These are phyloP conservation scores for Metaphire vulgaris DNA, from an alignment of 1,140 invertebrate species.

Conservation along the genomic window DNA sequence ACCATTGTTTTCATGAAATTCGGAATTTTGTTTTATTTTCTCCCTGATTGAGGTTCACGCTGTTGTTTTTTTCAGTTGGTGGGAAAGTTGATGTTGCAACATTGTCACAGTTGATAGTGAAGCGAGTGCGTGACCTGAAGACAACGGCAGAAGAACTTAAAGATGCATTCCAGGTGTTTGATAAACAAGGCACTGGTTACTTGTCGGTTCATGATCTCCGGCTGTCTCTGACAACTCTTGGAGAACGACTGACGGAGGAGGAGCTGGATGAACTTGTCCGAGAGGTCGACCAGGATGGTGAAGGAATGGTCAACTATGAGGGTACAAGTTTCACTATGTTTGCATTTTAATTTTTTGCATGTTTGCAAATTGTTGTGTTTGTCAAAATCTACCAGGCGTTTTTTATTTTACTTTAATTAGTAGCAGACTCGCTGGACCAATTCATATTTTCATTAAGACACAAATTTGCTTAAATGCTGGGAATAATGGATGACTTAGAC, in stretches of 20 bases:
- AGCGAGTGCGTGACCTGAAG: constrained; percentile 14
- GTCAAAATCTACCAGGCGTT: no score
- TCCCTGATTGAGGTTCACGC: no score
- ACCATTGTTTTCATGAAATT: no score
- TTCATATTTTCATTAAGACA: no score
- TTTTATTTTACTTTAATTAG: no score
- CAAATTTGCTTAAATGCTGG: no score
- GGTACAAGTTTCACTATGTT: constrained; percentile 27
- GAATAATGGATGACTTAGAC: no score
- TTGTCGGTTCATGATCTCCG: constrained; percentile 28
- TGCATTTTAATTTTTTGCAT: no score
- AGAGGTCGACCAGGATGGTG: constrained; percentile 31
- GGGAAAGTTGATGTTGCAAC: constrained; percentile 20
- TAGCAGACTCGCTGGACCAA: no score
- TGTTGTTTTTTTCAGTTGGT: constrained; percentile 15
- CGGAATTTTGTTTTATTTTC: no score
- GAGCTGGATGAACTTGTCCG: constrained; percentile 28
- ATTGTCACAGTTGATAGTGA: constrained; percentile 10
- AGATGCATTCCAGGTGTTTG: constrained; percentile 28
- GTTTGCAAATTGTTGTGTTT: no score
- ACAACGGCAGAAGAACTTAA: constrained; percentile 21
- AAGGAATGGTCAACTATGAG: constrained; percentile 32
- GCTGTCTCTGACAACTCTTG: constrained; percentile 27
- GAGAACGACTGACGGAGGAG: constrained; percentile 25
- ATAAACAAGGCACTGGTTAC: constrained; percentile 27